phyloP scores from a whole-genome alignment of 2,113 vertebrate genomes.

The Dicentrarchus labrax region DNA sequence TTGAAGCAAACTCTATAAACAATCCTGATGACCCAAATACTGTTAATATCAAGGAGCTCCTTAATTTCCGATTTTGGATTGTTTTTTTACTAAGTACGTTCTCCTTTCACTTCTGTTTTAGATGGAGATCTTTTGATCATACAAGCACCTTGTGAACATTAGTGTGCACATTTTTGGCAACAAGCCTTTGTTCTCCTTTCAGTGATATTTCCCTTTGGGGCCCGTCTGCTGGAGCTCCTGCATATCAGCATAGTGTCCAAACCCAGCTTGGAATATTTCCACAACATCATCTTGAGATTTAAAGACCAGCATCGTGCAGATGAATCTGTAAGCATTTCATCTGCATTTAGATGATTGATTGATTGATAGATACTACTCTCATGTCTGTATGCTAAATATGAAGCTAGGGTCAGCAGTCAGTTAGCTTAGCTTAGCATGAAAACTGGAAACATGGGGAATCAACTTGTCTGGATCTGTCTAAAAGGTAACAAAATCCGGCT shows the following conservation, averaged over 20 bases:
- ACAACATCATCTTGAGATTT: constrained; percentile 61
- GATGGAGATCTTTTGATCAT: neutral
- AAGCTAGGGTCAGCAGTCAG: too few species aligned
- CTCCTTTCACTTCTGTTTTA: neutral
- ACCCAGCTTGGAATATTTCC: constrained; percentile 58
- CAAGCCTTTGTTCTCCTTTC: constrained; percentile 21
- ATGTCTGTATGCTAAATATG: too few species aligned
- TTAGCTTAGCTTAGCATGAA: neutral
- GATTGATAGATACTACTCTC: too few species aligned
- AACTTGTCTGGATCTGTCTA: neutral
- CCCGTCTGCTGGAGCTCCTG: constrained; percentile 23
- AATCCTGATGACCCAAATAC: constrained; percentile 86
- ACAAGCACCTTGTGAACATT: neutral
- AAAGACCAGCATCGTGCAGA: constrained; percentile 59
- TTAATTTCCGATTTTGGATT: constrained; percentile 67
- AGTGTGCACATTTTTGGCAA: neutral
- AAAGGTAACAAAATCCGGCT: too few species aligned
- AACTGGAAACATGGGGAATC: neutral
- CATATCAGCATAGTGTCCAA: constrained; percentile 16
- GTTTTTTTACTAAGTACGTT: constrained; percentile 39
- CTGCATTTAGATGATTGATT: neutral
- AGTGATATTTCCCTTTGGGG: constrained; percentile 62
- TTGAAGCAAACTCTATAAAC: constrained; percentile 87
- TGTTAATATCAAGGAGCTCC: constrained; percentile 80
- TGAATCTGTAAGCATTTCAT: constrained; percentile 44